Percentiles rank a stretch among this genome's conserved stretches.
Conservation (phyloP, 2,888 invertebrate genomes). For the Operophtera brumata region DNA sequence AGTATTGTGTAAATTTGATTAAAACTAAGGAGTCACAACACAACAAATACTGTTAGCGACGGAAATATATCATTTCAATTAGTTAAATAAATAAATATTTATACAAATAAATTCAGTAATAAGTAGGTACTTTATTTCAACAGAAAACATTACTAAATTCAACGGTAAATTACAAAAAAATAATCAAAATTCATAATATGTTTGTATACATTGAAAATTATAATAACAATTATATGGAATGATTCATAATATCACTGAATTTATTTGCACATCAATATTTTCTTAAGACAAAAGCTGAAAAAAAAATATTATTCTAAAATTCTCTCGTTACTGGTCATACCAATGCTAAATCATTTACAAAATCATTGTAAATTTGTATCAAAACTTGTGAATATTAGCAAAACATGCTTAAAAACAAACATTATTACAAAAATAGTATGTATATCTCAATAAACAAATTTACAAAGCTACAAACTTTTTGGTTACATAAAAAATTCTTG, state of each 20-base stretch:
- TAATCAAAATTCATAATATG: not conserved
- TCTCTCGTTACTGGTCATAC: constrained; percentile 21
- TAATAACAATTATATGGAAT: constrained; percentile 5
- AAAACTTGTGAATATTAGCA: constrained; percentile 52
- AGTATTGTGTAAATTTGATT: not conserved
- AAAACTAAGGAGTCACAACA: constrained; percentile 29
- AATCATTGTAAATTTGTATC: constrained; percentile 60
- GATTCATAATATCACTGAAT: constrained; percentile 14
- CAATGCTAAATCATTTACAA: constrained; percentile 45
- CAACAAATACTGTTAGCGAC: constrained; percentile 50
- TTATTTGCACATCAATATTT: constrained; percentile 17
- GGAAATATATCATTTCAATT: constrained; percentile 32
- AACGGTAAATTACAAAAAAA: not conserved
- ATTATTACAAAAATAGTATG: constrained; percentile 66
- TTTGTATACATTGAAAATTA: not conserved
- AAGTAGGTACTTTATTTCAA: not conserved
- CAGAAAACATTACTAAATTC: not conserved
- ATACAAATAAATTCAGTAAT: constrained; percentile 21
- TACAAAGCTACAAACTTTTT: constrained; percentile 16
- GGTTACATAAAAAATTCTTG: not conserved
- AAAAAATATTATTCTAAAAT: constrained; percentile 26
- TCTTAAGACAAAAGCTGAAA: constrained; percentile 8
- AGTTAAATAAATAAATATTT: constrained; percentile 32
- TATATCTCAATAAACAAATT: constrained; percentile 44
- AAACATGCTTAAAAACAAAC: constrained; percentile 62